These are phyloP conservation scores for Diaprepes abbreviatus DNA, from an alignment of 2,888 invertebrate genomes.

Conservation along the genomic window DNA sequence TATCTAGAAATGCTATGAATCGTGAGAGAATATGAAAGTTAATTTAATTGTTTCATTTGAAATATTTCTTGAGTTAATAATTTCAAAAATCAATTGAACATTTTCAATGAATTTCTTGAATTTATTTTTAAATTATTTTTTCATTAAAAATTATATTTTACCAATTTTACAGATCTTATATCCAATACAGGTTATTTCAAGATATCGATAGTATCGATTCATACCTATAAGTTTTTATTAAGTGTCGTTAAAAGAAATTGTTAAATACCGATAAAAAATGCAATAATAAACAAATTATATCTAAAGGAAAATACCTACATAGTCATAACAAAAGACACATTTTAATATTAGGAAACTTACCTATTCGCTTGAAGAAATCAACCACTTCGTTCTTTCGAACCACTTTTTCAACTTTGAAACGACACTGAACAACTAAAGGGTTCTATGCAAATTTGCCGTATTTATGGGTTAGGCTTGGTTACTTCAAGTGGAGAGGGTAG, in stretches of 20 bases:
- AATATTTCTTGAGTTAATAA: too few species aligned
- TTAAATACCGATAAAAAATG: neutral
- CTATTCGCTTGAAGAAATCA: neutral
- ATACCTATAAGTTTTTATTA: neutral
- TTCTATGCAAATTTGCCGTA: constrained; percentile 9
- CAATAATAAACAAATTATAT: neutral
- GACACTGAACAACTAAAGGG: constrained; percentile 16
- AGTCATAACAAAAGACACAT: neutral
- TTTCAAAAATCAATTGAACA: too few species aligned
- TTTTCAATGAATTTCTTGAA: too few species aligned
- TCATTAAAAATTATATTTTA: too few species aligned
- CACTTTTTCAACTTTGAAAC: neutral
- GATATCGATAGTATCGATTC: neutral
- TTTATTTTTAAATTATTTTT: too few species aligned
- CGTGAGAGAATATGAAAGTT: too few species aligned
- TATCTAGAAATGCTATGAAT: too few species aligned
- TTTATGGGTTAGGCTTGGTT: neutral
- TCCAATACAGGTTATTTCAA: too few species aligned
- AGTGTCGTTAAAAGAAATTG: neutral
- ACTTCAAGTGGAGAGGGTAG: neutral
- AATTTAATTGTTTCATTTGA: too few species aligned
- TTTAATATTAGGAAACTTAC: neutral
- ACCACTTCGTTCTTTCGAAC: neutral
- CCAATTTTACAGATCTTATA: too few species aligned
- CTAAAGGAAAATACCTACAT: neutral